These are phyloP conservation scores for Amphipyra berbera DNA, from an alignment of 2,888 invertebrate genomes.

Conservation along the genomic window DNA sequence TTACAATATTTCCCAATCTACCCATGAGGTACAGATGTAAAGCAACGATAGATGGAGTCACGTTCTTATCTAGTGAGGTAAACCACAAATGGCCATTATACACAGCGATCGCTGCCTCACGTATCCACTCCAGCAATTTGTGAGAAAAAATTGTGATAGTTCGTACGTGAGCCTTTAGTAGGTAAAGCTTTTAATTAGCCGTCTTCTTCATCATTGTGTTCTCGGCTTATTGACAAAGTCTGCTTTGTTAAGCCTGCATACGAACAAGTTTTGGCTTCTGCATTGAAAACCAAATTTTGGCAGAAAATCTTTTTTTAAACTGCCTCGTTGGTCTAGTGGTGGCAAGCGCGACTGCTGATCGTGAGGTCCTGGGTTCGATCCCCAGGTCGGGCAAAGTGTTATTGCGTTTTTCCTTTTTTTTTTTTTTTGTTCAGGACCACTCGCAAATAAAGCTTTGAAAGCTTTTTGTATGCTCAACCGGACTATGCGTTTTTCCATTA, in stretches of 20 bases:
- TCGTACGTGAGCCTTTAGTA: constrained; percentile 45
- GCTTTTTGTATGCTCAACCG: no score
- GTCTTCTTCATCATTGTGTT: constrained; percentile 8
- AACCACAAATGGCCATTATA: constrained; percentile 46
- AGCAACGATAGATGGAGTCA: constrained; percentile 68
- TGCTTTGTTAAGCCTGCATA: neutral
- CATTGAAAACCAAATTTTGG: no score
- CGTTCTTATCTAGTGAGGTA: constrained; percentile 63
- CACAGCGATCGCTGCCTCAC: constrained; percentile 37
- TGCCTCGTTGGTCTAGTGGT: no score
- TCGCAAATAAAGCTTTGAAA: no score
- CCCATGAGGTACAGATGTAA: constrained; percentile 55
- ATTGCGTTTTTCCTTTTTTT: no score
- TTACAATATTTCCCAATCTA: constrained; percentile 37
- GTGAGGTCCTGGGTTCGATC: no score
- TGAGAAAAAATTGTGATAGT: constrained; percentile 57
- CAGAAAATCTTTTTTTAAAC: no score
- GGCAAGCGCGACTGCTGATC: no score
- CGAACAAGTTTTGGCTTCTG: no score
- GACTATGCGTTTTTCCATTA: no score
- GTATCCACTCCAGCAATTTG: constrained; percentile 45
- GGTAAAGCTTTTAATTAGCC: constrained; percentile 46
- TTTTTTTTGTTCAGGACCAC: no score
- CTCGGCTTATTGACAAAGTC: neutral
- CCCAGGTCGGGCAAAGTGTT: no score